These are phyloP conservation scores for Elysia chlorotica DNA, from an alignment of 1,140 invertebrate species.

Conservation along the genomic window DNA sequence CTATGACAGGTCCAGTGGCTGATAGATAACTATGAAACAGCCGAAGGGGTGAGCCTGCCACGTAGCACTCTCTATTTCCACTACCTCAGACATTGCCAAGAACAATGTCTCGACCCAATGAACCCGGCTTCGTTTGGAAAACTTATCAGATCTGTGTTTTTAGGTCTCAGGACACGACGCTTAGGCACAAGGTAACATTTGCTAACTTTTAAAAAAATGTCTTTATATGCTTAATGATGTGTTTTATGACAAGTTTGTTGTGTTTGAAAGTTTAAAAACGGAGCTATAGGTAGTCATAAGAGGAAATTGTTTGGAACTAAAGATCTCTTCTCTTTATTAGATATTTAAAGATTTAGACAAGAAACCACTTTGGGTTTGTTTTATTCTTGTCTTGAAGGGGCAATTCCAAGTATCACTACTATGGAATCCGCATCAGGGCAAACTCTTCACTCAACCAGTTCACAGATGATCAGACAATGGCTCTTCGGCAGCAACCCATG, in stretches of 20 bases:
- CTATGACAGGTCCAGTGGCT: conserved; percentile 90
- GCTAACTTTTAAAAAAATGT: too few species aligned
- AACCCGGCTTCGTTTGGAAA: conserved; percentile 99
- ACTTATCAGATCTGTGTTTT: conserved; percentile 95
- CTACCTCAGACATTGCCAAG: conserved; percentile 92
- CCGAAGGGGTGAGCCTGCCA: conserved; percentile 94
- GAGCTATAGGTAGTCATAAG: too few species aligned
- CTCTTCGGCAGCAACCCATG: conserved; percentile 63
- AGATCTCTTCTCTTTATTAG: not conserved
- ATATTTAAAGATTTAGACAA: not conserved
- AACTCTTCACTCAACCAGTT: conserved; percentile 75
- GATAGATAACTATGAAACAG: conserved; percentile 96
- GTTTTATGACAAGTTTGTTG: too few species aligned
- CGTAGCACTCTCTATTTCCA: conserved; percentile 96
- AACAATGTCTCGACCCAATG: conserved; percentile 94
- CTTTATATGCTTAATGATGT: too few species aligned
- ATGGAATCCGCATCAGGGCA: conserved; percentile 96
- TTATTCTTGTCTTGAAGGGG: conserved; percentile 72
- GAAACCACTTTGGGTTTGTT: not conserved
- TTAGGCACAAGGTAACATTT: conserved; percentile 83
- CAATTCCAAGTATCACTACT: conserved; percentile 99
- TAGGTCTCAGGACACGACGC: conserved; percentile 89
- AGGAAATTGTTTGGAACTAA: not conserved
- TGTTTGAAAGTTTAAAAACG: too few species aligned
- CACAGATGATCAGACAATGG: conserved; percentile 66